These are phyloP conservation scores for fruit fly (Drosophila melanogaster) DNA, from an alignment of 1,140 invertebrate genomes.

Conservation along the genomic window DNA sequence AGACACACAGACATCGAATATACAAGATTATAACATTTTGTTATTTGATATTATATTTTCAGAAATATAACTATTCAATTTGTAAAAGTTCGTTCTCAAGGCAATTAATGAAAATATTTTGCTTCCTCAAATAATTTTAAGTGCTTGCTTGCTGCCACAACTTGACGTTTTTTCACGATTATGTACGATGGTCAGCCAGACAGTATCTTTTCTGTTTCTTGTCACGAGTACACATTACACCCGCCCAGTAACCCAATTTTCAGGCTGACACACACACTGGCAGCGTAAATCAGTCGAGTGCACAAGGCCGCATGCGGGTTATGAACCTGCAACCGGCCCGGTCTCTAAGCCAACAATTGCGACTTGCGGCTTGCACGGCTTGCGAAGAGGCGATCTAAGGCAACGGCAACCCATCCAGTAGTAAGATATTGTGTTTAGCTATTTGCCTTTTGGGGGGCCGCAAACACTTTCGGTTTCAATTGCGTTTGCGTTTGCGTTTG, in stretches of 20 bases:
- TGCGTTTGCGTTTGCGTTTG: conserved; percentile 51
- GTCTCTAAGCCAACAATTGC: conserved; percentile 24
- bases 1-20: too few species aligned
- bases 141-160: conserved; percentile 8
- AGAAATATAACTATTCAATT: too few species aligned
- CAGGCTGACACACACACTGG: conserved; percentile 7
- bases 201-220: conserved; percentile 5
- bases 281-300: conserved; percentile 38
- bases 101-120: conserved; percentile 5
- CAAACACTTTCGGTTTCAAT: conserved; percentile 80
- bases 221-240: conserved; percentile 25
- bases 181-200: conserved; percentile 15
- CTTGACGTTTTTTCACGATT: background rate
- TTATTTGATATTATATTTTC: too few species aligned
- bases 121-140: conserved; percentile 15
- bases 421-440: conserved; percentile 37
- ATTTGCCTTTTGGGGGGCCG: conserved; percentile 32
- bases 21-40: too few species aligned
- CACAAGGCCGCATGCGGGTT: conserved; percentile 51
- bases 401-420: conserved; percentile 45
- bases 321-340: conserved; percentile 45
- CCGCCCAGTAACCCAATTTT: conserved; percentile 51
- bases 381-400: conserved; percentile 9
- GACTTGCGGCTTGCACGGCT: conserved; percentile 5
- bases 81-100: conserved; percentile 1